Evolutionary conservation across 2,797 vertebrate species (phyloP).

Genomic region (Mycteria americana): DNA sequence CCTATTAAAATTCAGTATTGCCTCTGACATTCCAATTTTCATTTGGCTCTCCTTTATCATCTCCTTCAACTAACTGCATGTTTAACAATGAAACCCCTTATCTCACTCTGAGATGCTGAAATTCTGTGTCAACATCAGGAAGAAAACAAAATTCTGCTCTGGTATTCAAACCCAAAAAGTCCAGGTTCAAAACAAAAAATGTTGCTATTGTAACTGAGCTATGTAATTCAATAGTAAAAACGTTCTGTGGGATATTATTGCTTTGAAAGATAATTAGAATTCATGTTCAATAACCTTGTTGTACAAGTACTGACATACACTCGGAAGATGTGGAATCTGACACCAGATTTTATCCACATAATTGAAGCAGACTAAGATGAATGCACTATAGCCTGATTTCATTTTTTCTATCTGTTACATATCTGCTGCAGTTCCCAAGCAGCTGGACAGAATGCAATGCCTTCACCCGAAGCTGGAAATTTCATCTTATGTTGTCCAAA

Average conservation of each 20-base stretch:
- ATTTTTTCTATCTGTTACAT: not conserved
- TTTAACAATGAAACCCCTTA: not conserved
- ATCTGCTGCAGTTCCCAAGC: not conserved
- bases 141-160: not conserved
- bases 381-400: not conserved
- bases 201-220: not conserved
- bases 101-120: not conserved
- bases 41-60: not conserved
- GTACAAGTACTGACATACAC: not conserved
- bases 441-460: not conserved
- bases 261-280: slow-evolving; percentile 13
- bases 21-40: not conserved
- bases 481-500: not conserved
- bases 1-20: not conserved
- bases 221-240: slow-evolving; percentile 3
- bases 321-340: not conserved
- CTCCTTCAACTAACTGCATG: not conserved
- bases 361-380: not conserved
- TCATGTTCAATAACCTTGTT: slow-evolving; percentile 20
- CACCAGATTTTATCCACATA: not conserved
- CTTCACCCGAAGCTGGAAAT: not conserved
- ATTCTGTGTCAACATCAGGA: not conserved
- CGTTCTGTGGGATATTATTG: not conserved
- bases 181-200: not conserved
- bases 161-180: not conserved